phyloP scores from a whole-genome alignment of 2,888 invertebrate species.

The Megastigmus dorsalis region DNA sequence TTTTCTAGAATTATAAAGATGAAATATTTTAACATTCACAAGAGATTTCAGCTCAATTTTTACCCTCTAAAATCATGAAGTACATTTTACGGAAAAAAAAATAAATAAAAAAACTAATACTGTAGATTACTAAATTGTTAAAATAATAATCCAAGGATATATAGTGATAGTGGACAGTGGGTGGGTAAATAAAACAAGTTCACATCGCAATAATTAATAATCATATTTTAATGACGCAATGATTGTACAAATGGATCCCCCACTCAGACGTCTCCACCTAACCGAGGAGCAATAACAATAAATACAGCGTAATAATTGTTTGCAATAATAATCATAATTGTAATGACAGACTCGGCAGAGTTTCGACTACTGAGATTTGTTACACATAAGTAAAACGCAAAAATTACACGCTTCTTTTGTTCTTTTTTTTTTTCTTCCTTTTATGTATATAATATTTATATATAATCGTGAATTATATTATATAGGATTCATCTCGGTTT shows the following conservation, averaged over 20 bases:
- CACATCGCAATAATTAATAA: conserved; percentile 66
- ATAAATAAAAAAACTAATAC: no score
- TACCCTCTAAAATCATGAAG: no score
- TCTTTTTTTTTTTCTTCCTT: conserved; percentile 41
- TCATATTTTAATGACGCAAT: conserved; percentile 75
- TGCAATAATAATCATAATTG: conserved; percentile 67
- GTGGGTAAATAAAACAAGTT: conserved; percentile 50
- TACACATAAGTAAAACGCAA: conserved; percentile 55
- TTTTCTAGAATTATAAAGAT: no score
- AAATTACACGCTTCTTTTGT: conserved; percentile 50
- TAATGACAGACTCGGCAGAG: conserved; percentile 58
- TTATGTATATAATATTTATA: conserved; percentile 60
- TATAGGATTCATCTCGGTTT: conserved; percentile 55
- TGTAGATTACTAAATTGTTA: no score
- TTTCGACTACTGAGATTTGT: conserved; percentile 53
- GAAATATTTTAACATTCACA: no score
- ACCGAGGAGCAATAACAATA: conserved; percentile 73
- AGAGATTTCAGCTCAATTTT: no score
- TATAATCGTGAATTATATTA: conserved; percentile 56
- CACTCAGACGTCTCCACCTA: conserved; percentile 70
- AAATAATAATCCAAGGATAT: not conserved
- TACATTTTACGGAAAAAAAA: no score
- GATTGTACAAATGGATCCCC: conserved; percentile 74
- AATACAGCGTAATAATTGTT: conserved; percentile 69
- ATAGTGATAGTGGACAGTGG: no score